A percentile compares a stretch with the other conserved stretches of the same genome.
These are phyloP conservation scores for Danaus chrysippus DNA, from an alignment of 2,888 invertebrate genomes.

Conservation along the genomic window DNA sequence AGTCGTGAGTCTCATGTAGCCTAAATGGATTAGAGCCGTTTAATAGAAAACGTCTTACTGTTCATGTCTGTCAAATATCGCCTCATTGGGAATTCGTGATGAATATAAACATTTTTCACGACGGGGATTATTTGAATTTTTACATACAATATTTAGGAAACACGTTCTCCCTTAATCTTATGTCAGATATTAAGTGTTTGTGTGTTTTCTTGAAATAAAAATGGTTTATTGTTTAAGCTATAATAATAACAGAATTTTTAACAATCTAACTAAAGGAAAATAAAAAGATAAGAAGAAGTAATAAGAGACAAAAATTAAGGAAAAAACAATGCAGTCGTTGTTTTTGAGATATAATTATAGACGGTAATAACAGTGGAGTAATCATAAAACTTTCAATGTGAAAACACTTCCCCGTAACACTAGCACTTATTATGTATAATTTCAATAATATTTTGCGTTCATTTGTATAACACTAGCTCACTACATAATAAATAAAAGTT, in stretches of 20 bases:
- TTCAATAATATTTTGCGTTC: too few relatives aligned
- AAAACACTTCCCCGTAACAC: conserved; percentile 13
- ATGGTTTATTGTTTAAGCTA: not conserved
- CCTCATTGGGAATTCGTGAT: conserved; percentile 35
- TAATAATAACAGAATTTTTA: not conserved
- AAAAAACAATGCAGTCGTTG: too few relatives aligned
- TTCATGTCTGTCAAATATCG: conserved; percentile 31
- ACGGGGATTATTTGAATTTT: conserved; percentile 8
- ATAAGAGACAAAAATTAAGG: too few relatives aligned
- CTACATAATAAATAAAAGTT: too few relatives aligned
- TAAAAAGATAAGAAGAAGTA: too few relatives aligned
- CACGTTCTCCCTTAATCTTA: conserved; percentile 18
- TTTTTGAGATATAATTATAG: not conserved
- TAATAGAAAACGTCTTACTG: conserved; percentile 36
- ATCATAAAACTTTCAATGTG: conserved; percentile 12
- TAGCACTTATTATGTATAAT: not conserved
- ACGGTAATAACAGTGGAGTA: not conserved
- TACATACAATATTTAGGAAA: conserved; percentile 9
- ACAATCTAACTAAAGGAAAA: too few relatives aligned
- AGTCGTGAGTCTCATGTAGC: conserved; percentile 13
- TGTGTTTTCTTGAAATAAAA: not conserved
- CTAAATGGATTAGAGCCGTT: conserved; percentile 16
- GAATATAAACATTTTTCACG: conserved; percentile 29
- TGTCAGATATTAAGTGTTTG: not conserved
- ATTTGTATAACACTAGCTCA: too few relatives aligned